phyloP scores from a whole-genome alignment of 2,797 vertebrate genomes.

The Schizopygopsis pylzovi region DNA sequence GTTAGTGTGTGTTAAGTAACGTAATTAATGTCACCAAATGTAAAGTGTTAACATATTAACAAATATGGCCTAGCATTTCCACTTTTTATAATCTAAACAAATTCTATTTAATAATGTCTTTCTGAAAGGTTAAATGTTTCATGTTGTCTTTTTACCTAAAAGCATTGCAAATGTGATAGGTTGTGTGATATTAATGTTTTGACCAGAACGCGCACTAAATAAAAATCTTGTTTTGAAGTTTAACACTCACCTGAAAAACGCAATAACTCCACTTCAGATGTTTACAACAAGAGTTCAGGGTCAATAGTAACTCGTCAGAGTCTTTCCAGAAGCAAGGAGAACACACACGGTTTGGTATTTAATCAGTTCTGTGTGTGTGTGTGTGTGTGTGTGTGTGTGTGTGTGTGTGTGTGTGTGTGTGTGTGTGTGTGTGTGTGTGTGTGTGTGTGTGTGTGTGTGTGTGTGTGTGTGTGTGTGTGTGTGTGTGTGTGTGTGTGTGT shows the following conservation, averaged over 20 bases:
- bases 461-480: constrained; percentile 29
- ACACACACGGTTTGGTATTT: not conserved
- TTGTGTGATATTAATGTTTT: not conserved
- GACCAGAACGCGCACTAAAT: too few relatives aligned
- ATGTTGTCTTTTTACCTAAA: not conserved
- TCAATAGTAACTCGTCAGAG: constrained; percentile 32
- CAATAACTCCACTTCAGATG: constrained; percentile 23
- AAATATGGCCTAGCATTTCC: not conserved
- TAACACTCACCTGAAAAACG: not conserved
- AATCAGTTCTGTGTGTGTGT: constrained; percentile 18
- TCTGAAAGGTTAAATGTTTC: not conserved
- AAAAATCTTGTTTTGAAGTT: not conserved
- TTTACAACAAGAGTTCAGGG: constrained; percentile 18
- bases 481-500: constrained; percentile 29
- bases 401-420: constrained; percentile 29
- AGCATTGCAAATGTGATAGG: not conserved
- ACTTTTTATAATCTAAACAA: not conserved
- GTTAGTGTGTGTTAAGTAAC: not conserved
- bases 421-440: constrained; percentile 29
- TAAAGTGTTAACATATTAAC: not conserved
- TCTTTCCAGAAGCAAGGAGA: not conserved
- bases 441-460: constrained; percentile 29
- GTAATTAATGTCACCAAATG: not conserved
- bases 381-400: constrained; percentile 29
- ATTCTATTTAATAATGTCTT: not conserved